Evolutionary conservation across 2,888 invertebrate species (phyloP).

Genomic region (Muscina levida): DNA sequence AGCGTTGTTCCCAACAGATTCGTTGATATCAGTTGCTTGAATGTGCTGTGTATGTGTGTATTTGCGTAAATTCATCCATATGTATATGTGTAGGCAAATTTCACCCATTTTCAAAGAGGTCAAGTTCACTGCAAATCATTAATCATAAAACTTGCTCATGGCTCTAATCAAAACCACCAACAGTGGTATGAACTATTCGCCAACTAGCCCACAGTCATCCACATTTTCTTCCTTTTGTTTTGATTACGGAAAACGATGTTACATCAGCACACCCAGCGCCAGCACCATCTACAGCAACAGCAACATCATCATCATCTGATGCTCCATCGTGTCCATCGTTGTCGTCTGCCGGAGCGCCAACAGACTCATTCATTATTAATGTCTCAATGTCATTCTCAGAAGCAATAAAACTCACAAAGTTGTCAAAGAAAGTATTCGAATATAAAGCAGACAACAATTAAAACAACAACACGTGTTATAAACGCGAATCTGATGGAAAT

Average conservation of each 20-base stretch:
- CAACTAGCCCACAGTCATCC: background rate
- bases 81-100: too few relatives aligned
- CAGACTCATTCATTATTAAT: conserved; percentile 25
- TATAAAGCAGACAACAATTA: conserved; percentile 3
- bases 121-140: conserved; percentile 30
- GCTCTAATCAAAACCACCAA: background rate
- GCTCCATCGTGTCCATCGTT: background rate
- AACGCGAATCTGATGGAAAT: background rate
- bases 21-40: too few relatives aligned
- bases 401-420: conserved; percentile 34
- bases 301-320: background rate
- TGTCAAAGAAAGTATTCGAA: conserved; percentile 49
- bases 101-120: background rate
- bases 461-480: conserved; percentile 2
- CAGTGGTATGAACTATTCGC: background rate
- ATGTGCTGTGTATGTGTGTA: too few relatives aligned
- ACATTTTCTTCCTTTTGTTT: background rate
- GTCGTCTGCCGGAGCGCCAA: background rate
- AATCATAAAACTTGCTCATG: conserved; percentile 20
- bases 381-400: conserved; percentile 58
- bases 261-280: background rate
- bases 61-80: too few relatives aligned
- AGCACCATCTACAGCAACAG: conserved; percentile 16
- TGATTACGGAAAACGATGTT: background rate
- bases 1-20: too few relatives aligned